These are phyloP conservation scores for Seriola rivoliana DNA, from an alignment of 2,113 vertebrate species.

Conservation along the genomic window DNA sequence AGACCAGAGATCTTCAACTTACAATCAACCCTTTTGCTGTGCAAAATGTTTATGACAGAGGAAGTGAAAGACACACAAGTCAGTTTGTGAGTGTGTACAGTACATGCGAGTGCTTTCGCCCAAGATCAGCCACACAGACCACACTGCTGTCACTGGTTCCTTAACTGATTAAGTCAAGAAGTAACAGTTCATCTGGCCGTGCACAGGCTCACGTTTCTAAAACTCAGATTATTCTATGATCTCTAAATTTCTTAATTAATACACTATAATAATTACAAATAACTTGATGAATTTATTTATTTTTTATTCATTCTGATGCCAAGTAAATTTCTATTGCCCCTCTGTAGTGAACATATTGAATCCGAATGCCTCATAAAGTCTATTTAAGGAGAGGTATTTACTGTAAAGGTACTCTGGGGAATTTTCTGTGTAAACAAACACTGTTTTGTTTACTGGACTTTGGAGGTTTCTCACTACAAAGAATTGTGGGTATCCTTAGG, in stretches of 20 bases:
- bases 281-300: neutral
- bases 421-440: slow-evolving; percentile 43
- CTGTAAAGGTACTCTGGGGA: slow-evolving; percentile 35
- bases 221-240: neutral
- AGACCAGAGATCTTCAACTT: slow-evolving; percentile 2
- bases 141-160: slow-evolving; percentile 18
- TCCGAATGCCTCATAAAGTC: slow-evolving; percentile 9
- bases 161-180: neutral
- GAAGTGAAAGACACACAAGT: slow-evolving; percentile 36
- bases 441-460: slow-evolving; percentile 48
- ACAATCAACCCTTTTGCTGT: slow-evolving; percentile 13
- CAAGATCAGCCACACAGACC: slow-evolving; percentile 49
- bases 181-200: too few relatives aligned
- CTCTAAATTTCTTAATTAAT: neutral
- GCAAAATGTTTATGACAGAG: slow-evolving; percentile 37
- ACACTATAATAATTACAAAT: neutral
- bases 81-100: slow-evolving; percentile 12
- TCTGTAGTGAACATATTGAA: slow-evolving; percentile 1
- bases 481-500: slow-evolving; percentile 1
- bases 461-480: neutral
- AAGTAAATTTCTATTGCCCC: slow-evolving; percentile 1
- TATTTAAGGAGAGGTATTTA: slow-evolving; percentile 17
- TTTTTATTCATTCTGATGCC: neutral
- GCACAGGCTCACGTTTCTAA: neutral
- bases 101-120: neutral